Conservation (phyloP, 1,140 invertebrate genomes). For the Eurosta solidaginis region DNA sequence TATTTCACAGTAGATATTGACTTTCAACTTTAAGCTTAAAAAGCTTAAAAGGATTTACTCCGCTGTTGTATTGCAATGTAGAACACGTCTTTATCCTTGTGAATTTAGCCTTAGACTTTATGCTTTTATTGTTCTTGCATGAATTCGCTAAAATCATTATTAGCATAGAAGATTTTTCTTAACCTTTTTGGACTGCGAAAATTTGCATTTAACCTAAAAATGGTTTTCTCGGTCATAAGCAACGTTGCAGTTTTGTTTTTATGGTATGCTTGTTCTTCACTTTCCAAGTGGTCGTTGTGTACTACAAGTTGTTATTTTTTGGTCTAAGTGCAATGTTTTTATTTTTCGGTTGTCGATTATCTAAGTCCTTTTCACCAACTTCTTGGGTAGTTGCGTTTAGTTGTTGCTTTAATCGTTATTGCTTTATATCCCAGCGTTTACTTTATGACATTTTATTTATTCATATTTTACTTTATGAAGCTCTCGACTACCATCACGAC, state of each 20-base stretch:
- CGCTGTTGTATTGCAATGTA: too few species aligned
- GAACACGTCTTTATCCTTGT: neutral
- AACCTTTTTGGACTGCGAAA: neutral
- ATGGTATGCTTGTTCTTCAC: too few species aligned
- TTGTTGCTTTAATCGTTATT: neutral
- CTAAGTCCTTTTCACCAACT: neutral
- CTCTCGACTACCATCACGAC: neutral
- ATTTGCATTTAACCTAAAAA: neutral
- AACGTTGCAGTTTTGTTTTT: neutral
- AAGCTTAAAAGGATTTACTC: too few species aligned
- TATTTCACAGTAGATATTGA: too few species aligned
- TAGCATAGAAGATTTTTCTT: neutral
- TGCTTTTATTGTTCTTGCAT: neutral
- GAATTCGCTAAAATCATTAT: neutral
- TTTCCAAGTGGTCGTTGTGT: neutral
- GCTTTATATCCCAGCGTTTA: neutral
- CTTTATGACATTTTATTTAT: neutral
- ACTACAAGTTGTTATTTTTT: neutral
- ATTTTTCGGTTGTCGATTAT: neutral
- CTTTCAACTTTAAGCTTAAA: too few species aligned
- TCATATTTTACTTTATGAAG: neutral
- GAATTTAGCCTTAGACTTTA: neutral
- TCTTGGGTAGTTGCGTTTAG: neutral
- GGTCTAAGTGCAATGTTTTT: neutral
- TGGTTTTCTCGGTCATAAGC: neutral